A percentile compares a stretch with the other conserved stretches of the same genome.
phyloP scores from a whole-genome alignment of 53 echinoderm and acorn worm species.

The Henricia sp. region DNA sequence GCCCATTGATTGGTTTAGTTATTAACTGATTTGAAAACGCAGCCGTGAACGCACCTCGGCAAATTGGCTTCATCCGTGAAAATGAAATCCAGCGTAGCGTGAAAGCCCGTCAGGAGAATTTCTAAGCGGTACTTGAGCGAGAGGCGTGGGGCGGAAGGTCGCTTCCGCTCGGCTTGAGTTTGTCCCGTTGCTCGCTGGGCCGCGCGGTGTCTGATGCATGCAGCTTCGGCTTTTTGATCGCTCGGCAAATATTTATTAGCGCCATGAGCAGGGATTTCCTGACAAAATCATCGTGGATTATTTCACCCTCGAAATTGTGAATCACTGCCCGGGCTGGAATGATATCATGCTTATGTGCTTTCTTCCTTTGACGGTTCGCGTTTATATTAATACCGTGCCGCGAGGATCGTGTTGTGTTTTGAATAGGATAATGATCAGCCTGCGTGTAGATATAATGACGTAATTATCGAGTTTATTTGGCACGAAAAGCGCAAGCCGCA shows the following conservation, averaged over 20 bases:
- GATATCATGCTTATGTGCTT: too few species aligned
- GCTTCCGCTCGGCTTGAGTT: slow-evolving; percentile 25
- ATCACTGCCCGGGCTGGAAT: too few species aligned
- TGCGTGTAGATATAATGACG: too few species aligned
- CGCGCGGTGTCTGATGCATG: background rate
- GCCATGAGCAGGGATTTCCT: slow-evolving; percentile 5
- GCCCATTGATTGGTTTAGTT: too few species aligned
- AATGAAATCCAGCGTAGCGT: slow-evolving; percentile 25
- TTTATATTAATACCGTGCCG: too few species aligned
- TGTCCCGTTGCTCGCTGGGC: background rate
- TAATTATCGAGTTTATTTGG: too few species aligned
- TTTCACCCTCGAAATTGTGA: background rate
- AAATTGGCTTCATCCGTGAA: background rate
- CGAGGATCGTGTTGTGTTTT: too few species aligned
- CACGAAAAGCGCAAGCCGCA: too few species aligned
- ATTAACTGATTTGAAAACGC: too few species aligned
- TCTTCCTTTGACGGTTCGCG: too few species aligned
- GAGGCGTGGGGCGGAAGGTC: slow-evolving; percentile 35
- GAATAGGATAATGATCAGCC: too few species aligned
- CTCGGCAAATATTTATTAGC: slow-evolving; percentile 11
- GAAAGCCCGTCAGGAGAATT: slow-evolving; percentile 38
- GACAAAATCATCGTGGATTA: slow-evolving; percentile 4
- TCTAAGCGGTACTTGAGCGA: slow-evolving; percentile 17
- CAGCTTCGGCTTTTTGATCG: background rate
- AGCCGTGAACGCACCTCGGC: too few species aligned